Evolutionary conservation across 2,113 vertebrate species (phyloP).

Genomic region (Lamprologus ornatipinnis): DNA sequence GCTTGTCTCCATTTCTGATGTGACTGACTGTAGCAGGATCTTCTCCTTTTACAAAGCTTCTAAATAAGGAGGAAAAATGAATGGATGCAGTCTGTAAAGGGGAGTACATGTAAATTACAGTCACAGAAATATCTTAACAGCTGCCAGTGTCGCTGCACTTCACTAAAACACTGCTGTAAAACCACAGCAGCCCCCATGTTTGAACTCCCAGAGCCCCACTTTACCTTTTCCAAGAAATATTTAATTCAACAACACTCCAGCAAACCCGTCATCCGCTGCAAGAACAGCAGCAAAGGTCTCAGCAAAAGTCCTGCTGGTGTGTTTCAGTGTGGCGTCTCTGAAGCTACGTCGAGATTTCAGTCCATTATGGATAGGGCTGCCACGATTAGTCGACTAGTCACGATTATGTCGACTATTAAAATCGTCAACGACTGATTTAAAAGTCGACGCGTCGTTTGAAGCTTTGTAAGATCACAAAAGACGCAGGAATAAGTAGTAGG

Average conservation of each 20-base stretch:
- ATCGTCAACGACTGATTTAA: fast-evolving
- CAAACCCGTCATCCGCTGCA: fast-evolving
- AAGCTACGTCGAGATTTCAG: neutral
- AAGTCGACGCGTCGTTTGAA: fast-evolving
- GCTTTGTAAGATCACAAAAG: no score
- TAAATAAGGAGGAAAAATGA: neutral
- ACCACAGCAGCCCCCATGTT: neutral
- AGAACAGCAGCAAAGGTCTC: neutral
- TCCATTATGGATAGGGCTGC: neutral
- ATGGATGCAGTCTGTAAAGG: neutral
- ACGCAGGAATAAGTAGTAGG: no score
- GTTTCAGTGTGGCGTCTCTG: neutral
- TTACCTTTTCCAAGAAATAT: neutral
- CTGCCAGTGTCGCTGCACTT: neutral
- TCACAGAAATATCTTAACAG: neutral
- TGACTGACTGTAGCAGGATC: neutral
- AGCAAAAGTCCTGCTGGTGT: neutral
- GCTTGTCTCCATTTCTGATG: neutral
- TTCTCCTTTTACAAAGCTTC: neutral
- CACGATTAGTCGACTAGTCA: no score
- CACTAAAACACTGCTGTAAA: neutral
- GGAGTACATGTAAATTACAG: neutral
- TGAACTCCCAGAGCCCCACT: neutral
- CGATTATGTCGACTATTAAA: fast-evolving
- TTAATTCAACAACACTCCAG: neutral